These are phyloP conservation scores for Calosoma granatense DNA, from an alignment of 1,140 invertebrate species.

Conservation along the genomic window DNA sequence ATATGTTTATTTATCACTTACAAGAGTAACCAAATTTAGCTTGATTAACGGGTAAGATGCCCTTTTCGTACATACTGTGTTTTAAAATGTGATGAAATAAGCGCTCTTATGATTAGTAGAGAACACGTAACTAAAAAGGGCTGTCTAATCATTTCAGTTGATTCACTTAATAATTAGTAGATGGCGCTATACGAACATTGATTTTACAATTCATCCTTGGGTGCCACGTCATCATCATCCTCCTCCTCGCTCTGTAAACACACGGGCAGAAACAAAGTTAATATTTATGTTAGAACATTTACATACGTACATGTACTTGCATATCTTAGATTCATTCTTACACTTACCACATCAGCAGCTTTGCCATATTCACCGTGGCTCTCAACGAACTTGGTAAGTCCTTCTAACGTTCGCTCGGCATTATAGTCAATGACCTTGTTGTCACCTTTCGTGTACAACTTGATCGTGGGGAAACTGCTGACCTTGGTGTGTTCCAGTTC, in stretches of 20 bases:
- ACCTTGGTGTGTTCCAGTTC: conserved; percentile 94
- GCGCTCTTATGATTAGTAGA: no score
- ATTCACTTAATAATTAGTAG: not conserved
- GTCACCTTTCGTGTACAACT: conserved; percentile 84
- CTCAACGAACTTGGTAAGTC: conserved; percentile 86
- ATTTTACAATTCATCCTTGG: conserved; percentile 56
- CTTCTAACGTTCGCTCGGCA: conserved; percentile 91
- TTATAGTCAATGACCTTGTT: conserved; percentile 93
- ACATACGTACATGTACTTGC: no score
- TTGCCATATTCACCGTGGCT: conserved; percentile 57
- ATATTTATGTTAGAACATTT: conserved; percentile 33
- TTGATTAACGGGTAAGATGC: not conserved
- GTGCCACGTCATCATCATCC: conserved; percentile 53
- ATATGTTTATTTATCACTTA: conserved; percentile 3
- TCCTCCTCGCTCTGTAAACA: conserved; percentile 36
- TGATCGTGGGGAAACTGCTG: conserved; percentile 93
- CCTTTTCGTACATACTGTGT: not conserved
- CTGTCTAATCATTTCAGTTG: no score
- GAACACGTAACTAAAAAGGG: no score
- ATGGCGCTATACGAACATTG: not conserved
- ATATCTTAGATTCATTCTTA: conserved; percentile 23
- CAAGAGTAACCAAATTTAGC: conserved; percentile 1
- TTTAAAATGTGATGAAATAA: not conserved
- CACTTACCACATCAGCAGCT: conserved; percentile 47
- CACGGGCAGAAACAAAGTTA: conserved; percentile 37